These are phyloP conservation scores for Oikopleura dioica DNA, from an alignment of 23 tunicate genomes.

Conservation along the genomic window DNA sequence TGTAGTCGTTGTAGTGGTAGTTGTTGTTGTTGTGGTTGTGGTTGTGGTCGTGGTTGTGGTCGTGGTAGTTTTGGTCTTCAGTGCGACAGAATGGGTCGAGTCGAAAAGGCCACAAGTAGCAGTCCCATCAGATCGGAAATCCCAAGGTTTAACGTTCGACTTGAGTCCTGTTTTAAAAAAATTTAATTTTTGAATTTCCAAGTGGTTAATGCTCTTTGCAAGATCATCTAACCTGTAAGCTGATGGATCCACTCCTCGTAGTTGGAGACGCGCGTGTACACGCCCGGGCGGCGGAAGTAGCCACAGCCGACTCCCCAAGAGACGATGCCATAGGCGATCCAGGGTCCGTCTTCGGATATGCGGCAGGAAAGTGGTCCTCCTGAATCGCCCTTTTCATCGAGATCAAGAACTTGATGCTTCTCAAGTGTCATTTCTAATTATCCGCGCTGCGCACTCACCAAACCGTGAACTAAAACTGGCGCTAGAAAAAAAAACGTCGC, in stretches of 20 bases:
- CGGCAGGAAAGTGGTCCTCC: slow-evolving; percentile 1
- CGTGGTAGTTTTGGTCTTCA: slow-evolving; percentile 6
- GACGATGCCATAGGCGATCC: slow-evolving; percentile 8
- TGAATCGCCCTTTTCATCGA: slow-evolving; percentile 12
- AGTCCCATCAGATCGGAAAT: too few relatives aligned
- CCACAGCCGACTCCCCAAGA: slow-evolving; percentile 12
- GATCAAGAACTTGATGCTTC: too few relatives aligned
- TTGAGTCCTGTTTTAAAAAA: too few relatives aligned
- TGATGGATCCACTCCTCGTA: slow-evolving; percentile 1
- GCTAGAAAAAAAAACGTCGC: too few relatives aligned
- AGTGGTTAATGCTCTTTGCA: too few relatives aligned
- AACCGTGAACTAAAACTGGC: too few relatives aligned
- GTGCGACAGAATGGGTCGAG: neutral
- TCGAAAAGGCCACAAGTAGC: too few relatives aligned
- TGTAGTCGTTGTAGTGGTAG: neutral
- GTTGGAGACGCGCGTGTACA: neutral
- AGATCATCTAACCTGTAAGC: neutral
- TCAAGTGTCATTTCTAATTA: too few relatives aligned
- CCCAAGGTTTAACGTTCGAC: too few relatives aligned
- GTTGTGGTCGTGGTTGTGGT: slow-evolving; percentile 15
- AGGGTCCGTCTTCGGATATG: neutral
- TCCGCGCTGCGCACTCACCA: too few relatives aligned
- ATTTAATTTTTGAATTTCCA: too few relatives aligned
- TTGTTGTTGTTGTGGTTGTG: slow-evolving; percentile 13
- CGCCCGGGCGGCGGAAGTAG: neutral